A percentile compares a stretch with the other conserved stretches of the same genome.
Conservation (phyloP, 2,797 vertebrate species). For the Apogon talboti region DNA sequence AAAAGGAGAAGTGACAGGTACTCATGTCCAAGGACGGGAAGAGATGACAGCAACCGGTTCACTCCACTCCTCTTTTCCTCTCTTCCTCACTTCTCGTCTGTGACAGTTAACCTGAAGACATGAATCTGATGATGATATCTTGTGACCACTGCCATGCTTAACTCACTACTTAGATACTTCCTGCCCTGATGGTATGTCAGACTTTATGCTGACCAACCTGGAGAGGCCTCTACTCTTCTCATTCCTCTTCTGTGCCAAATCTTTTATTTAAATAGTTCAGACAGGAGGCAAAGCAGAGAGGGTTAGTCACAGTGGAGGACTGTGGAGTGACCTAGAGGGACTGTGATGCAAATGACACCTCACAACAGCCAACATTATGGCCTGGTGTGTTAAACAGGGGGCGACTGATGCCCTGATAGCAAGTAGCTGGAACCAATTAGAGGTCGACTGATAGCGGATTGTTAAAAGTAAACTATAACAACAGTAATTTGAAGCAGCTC, state of each 20-base stretch:
- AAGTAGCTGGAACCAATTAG: too few relatives aligned
- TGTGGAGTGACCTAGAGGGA: slow-evolving; percentile 5
- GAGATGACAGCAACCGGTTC: slow-evolving; percentile 75
- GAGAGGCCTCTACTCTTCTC: slow-evolving; percentile 48
- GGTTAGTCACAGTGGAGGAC: slow-evolving; percentile 7
- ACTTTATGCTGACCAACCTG: slow-evolving; percentile 66
- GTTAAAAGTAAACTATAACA: too few relatives aligned
- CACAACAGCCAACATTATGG: not conserved
- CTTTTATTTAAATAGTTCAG: slow-evolving; percentile 42
- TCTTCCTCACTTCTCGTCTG: slow-evolving; percentile 61
- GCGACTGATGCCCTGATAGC: too few relatives aligned
- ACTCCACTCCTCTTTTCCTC: slow-evolving; percentile 68
- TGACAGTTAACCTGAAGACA: slow-evolving; percentile 83
- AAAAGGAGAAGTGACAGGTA: slow-evolving; percentile 78
- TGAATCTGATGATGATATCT: slow-evolving; percentile 82
- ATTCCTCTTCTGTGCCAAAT: slow-evolving; percentile 20
- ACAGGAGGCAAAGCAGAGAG: slow-evolving; percentile 23
- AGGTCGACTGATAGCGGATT: too few relatives aligned
- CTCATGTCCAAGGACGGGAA: slow-evolving; percentile 70
- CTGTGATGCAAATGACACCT: not conserved
- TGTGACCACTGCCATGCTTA: slow-evolving; percentile 79
- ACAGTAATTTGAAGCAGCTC: too few relatives aligned
- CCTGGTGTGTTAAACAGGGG: not conserved
- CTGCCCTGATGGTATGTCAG: slow-evolving; percentile 61
- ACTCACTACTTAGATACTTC: slow-evolving; percentile 77